These are phyloP conservation scores for Spodoptera exigua DNA, from an alignment of 2,888 invertebrate genomes.

Conservation along the genomic window DNA sequence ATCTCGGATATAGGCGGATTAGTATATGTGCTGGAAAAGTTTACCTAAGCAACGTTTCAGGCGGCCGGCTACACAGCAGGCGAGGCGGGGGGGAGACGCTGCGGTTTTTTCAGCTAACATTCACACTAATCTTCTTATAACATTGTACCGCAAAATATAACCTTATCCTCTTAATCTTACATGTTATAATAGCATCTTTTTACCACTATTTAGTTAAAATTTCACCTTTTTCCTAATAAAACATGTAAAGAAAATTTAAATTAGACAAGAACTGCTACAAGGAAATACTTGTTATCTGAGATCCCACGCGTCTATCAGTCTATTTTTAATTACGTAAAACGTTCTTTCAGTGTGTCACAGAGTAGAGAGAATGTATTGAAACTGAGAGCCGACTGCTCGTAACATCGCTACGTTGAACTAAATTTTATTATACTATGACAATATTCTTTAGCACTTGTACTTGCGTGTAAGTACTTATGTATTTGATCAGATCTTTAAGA, in stretches of 20 bases:
- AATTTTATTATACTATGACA: slow-evolving; percentile 31
- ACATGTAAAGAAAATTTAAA: slow-evolving; percentile 8
- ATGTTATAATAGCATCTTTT: not conserved
- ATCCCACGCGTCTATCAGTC: slow-evolving; percentile 27
- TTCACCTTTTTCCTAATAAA: not conserved
- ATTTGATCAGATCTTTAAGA: slow-evolving; percentile 27
- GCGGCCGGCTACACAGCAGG: slow-evolving; percentile 45
- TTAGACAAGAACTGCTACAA: slow-evolving; percentile 10
- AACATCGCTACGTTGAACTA: slow-evolving; percentile 8
- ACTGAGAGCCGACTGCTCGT: slow-evolving; percentile 9
- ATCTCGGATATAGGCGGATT: slow-evolving; percentile 83
- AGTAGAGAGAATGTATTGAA: slow-evolving; percentile 25
- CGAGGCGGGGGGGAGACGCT: slow-evolving; percentile 29
- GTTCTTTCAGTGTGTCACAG: slow-evolving; percentile 39
- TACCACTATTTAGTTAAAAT: not conserved
- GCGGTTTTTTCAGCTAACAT: slow-evolving; percentile 1
- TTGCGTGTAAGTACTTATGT: not conserved
- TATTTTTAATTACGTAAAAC: slow-evolving; percentile 37
- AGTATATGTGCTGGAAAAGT: slow-evolving; percentile 75
- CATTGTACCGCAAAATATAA: too few relatives aligned
- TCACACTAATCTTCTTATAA: too few relatives aligned
- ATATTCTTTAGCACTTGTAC: slow-evolving; percentile 7
- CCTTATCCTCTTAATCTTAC: not conserved
- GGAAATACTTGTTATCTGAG: slow-evolving; percentile 16
- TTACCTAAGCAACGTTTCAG: slow-evolving; percentile 61